Evolutionary conservation across 2,113 vertebrate genomes (phyloP), one percentile per base, ranked within the genome.

Genomic region (Mesitornis unicolor): DNA sequence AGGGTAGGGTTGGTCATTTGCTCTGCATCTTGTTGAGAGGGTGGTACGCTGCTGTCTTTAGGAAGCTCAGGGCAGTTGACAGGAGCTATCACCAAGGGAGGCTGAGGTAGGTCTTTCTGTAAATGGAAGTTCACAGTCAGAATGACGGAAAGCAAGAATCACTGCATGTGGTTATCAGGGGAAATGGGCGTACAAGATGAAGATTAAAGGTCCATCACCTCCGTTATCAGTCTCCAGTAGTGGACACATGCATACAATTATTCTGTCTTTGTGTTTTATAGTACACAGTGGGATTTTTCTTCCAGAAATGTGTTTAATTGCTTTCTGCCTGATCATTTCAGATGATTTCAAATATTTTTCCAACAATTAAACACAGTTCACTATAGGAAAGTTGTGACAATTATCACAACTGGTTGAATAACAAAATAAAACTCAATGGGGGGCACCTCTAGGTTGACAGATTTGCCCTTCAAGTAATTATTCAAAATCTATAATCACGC

Each of bases 71-170:
- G 86, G 42, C 95, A 90, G 60, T 65, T 70, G 16, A 94, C 73
- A 1, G 98, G 97, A 45, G 98, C 92, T n/a, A 99, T 97, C n/a
- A 97, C 98, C 97, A 99, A 96, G 6, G 99, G 96, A 96, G 99
- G 97, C 95, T 98, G 98, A 97, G 98, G 98, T 91, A 98, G 95
- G 76, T 98, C 98, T 82, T 98, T 98, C 98, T 99, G 96, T 53
- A 97, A 95, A 86, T 4, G 25, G 68, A 89, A 82, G n/a, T 73
- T 33, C 13, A 31, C 12, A 19, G 57, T 92, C 88, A 95, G 78
- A 95, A 64, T 1, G 17, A 13, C 10, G 36, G 43, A 24, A 20
- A 73, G 35, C 57, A 89, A 35, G 19, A 92, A 76, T 48, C 60
- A 6, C 6, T 2, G 4, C n/a, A n/a, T 28, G 51, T 21, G 14